Evolutionary conservation across 2,797 vertebrate genomes (phyloP).

Genomic region (Psittacula echo): DNA sequence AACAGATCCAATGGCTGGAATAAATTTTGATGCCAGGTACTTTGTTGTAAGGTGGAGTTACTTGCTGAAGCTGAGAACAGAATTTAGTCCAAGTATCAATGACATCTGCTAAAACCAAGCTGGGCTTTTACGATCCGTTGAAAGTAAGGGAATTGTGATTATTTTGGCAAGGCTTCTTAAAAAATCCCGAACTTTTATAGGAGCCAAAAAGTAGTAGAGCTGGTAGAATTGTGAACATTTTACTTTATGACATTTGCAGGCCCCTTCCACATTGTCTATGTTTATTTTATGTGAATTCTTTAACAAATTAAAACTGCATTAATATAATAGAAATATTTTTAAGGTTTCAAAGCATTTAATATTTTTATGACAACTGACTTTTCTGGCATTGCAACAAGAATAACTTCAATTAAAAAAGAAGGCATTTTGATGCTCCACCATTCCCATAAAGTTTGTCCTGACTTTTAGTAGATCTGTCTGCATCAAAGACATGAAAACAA

Average conservation of each 20-base stretch:
- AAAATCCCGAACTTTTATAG: neutral
- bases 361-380: neutral
- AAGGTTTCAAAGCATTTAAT: neutral
- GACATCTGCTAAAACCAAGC: slow-evolving; percentile 30
- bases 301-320: neutral
- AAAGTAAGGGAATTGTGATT: slow-evolving; percentile 50
- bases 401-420: neutral
- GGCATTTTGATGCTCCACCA: neutral
- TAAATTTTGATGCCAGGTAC: slow-evolving; percentile 1
- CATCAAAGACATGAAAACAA: slow-evolving; percentile 11
- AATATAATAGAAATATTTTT: neutral
- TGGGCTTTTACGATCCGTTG: neutral
- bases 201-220: neutral
- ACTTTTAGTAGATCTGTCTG: neutral
- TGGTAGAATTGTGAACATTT: slow-evolving; percentile 11
- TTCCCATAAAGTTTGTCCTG: slow-evolving; percentile 13
- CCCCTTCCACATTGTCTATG: neutral
- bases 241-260: slow-evolving; percentile 27
- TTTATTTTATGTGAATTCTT: slow-evolving; percentile 6
- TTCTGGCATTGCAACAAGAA: neutral
- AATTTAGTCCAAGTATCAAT: neutral
- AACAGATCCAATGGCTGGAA: neutral
- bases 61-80: neutral
- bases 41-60: neutral
- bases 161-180: slow-evolving; percentile 51